Evolutionary conservation across 2,797 vertebrate species (phyloP).

Genomic region (Megalops cyprinoides): DNA sequence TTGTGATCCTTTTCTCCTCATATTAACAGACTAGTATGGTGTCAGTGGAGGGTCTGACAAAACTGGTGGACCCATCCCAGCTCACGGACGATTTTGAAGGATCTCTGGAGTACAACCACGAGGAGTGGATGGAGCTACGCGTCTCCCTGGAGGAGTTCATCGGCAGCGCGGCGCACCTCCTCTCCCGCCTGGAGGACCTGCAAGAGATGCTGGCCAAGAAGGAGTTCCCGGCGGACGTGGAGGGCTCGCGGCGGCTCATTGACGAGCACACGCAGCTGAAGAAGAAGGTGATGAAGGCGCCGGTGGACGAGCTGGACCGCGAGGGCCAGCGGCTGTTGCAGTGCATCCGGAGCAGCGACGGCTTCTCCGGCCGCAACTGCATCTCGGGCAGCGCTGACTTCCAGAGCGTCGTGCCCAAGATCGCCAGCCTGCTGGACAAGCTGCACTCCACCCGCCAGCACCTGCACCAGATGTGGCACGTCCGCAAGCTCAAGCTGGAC

Average conservation of each 20-base stretch:
- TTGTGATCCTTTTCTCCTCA: background rate
- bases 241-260: conserved; percentile 91
- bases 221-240: conserved; percentile 95
- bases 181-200: conserved; percentile 92
- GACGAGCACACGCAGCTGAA: conserved; percentile 96
- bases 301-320: conserved; percentile 93
- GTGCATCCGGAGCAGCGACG: conserved; percentile 92
- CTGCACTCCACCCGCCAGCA: conserved; percentile 95
- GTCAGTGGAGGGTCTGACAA: conserved; percentile 94
- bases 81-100: conserved; percentile 97
- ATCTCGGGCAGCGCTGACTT: conserved; percentile 97
- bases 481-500: conserved; percentile 94
- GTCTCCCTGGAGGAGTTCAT: conserved; percentile 96
- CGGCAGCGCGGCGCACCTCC: conserved; percentile 89
- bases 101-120: conserved; percentile 97
- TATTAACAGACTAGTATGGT: conserved; percentile 92
- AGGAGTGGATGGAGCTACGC: conserved; percentile 95
- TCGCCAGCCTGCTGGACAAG: conserved; percentile 96
- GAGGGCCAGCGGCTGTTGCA: conserved; percentile 94
- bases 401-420: conserved; percentile 97
- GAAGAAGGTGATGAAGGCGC: conserved; percentile 93
- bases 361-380: conserved; percentile 94
- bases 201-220: conserved; percentile 95
- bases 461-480: conserved; percentile 97
- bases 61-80: conserved; percentile 96